A percentile compares a stretch with the other conserved stretches of the same genome.
These are phyloP conservation scores for Drosophila tsacasi DNA, from an alignment of 1,140 invertebrate genomes.

Conservation along the genomic window DNA sequence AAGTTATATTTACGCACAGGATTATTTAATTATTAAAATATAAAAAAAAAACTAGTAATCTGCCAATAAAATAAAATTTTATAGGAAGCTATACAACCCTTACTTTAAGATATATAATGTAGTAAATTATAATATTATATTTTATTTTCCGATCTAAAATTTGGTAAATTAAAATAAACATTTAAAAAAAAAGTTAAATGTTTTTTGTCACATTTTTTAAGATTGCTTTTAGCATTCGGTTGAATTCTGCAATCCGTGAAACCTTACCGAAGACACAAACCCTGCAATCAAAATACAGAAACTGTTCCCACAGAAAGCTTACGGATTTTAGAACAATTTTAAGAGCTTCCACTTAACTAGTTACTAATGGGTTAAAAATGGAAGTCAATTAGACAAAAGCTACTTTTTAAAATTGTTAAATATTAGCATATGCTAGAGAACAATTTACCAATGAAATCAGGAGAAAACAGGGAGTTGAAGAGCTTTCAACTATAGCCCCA, in stretches of 20 bases:
- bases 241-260: neutral
- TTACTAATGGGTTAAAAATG: neutral
- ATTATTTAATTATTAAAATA: too few species aligned
- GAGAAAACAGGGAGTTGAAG: neutral
- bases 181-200: neutral
- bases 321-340: neutral
- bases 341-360: neutral
- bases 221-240: neutral
- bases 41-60: too few species aligned
- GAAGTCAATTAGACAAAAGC: too few species aligned
- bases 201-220: neutral
- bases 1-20: too few species aligned
- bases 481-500: neutral
- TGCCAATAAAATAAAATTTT: too few species aligned
- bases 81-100: too few species aligned
- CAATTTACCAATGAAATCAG: neutral
- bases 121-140: too few species aligned
- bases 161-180: neutral
- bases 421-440: neutral
- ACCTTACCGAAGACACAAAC: neutral
- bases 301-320: conserved; percentile 3
- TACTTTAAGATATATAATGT: too few species aligned
- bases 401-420: too few species aligned
- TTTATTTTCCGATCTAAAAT: too few species aligned
- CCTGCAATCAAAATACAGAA: neutral